Base-by-base conservation (phyloP, 2,113 vertebrate genomes). In the Panurus biarmicus region DNA sequence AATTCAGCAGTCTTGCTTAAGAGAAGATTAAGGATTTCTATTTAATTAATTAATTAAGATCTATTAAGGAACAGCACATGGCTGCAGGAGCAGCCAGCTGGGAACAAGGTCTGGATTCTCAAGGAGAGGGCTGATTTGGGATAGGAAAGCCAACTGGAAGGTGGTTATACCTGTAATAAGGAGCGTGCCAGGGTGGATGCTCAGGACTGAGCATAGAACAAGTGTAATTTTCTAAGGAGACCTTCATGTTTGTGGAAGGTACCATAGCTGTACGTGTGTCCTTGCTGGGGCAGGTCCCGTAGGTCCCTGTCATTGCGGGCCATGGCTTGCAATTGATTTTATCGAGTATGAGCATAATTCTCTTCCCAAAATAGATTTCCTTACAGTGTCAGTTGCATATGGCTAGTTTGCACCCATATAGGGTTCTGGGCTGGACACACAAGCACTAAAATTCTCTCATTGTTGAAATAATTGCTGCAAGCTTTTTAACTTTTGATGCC, bases 181-280 rank as follows among this genome's bases (percentile, higher is more conserved):
- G 58, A 48, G 36, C 3, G 2, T 19, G 33, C 60, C 29, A 26
- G 58, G 2, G 45, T 65, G n/a, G 50, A n/a, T n/a, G 54, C 21
- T 21, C 7, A 6, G 21, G 40, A 67, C 31, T 10, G 45, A 45
- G 7, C 36, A 2, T 4, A 19, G 10, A 45, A 9, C 5, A 42
- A 36, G 4, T 61, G 12, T 18, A 6, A 10, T 53, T 92, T 73
- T 8, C 18, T 33, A 9, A 42, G 61, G 71, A 8, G 31, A 6
- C 6, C n/a, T 51, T 28, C 24, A 1, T 35, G 53, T 40, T 31
- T 29, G 6, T 10, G 36, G 58, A 29, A 28, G 65, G 65, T 66
- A 2, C 44, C 5, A 1, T 6, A 3, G 0, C 2, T 1, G 1
- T 14, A 0, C 7, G 3, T 7, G 11, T 25, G 35, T 47, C 35